Evolutionary conservation across 2,888 invertebrate species (phyloP).

Genomic region (Malthinus seriepunctatus): DNA sequence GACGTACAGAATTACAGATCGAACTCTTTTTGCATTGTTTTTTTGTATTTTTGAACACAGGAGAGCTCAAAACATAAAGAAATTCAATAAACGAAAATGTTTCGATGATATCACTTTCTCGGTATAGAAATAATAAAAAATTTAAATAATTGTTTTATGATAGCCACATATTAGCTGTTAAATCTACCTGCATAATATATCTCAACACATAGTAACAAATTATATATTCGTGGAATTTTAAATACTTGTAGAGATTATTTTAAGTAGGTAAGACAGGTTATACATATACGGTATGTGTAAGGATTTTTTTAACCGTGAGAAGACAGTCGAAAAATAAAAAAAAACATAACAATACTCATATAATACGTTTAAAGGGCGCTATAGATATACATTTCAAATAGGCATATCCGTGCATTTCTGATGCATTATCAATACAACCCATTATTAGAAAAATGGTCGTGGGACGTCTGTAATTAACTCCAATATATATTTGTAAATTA

Average conservation of each 20-base stretch:
- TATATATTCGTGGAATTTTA: conserved; percentile 16
- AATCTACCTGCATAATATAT: neutral
- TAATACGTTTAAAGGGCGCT: conserved; percentile 1
- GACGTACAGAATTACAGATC: too few relatives aligned
- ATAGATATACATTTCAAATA: neutral
- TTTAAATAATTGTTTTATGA: too few relatives aligned
- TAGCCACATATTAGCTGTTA: too few relatives aligned
- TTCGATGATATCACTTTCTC: too few relatives aligned
- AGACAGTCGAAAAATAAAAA: neutral
- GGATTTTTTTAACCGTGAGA: conserved; percentile 12
- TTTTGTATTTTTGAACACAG: too few relatives aligned
- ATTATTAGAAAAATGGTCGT: conserved; percentile 9
- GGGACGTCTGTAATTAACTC: neutral
- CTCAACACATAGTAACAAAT: conserved; percentile 8
- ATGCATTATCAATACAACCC: conserved; percentile 13
- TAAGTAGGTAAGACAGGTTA: conserved; percentile 18
- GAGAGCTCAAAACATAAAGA: too few relatives aligned
- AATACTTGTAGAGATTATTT: conserved; percentile 17
- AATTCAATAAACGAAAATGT: too few relatives aligned
- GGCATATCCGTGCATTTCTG: neutral
- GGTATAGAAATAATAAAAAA: too few relatives aligned
- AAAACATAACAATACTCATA: conserved; percentile 7
- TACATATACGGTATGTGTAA: neutral
- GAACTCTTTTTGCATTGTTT: too few relatives aligned
- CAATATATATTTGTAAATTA: conserved; percentile 9